Evolutionary conservation across 2,797 vertebrate genomes (phyloP).

Genomic region (Peromyscus nudipes): DNA sequence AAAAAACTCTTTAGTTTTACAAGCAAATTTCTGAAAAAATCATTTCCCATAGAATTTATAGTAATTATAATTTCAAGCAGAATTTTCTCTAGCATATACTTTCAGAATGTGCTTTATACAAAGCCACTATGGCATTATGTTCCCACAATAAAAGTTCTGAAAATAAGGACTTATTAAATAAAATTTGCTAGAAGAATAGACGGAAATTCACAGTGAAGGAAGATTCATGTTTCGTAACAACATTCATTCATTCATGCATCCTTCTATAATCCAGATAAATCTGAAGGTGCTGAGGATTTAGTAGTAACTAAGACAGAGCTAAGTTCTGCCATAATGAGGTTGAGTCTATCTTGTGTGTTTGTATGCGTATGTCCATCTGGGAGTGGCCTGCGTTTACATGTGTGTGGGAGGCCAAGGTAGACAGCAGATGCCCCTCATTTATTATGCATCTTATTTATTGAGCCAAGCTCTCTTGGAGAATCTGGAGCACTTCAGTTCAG

Average conservation of each 20-base stretch:
- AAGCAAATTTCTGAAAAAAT: slow-evolving; percentile 67
- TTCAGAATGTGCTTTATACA: slow-evolving; percentile 32
- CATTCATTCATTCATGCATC: not conserved
- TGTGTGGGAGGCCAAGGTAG: not conserved
- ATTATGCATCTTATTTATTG: no score
- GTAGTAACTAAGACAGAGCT: not conserved
- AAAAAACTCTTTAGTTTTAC: slow-evolving; percentile 43
- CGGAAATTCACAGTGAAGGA: slow-evolving; percentile 37
- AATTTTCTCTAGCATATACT: slow-evolving; percentile 62
- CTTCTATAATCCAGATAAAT: not conserved
- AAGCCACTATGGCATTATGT: slow-evolving; percentile 8
- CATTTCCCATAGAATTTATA: slow-evolving; percentile 27
- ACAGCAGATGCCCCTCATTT: not conserved
- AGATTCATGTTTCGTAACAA: slow-evolving; percentile 36
- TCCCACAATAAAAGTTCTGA: slow-evolving; percentile 56
- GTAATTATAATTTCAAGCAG: slow-evolving; percentile 30
- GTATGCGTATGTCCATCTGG: not conserved
- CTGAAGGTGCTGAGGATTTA: not conserved
- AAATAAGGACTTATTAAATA: slow-evolving; percentile 29
- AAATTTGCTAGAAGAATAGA: slow-evolving; percentile 30
- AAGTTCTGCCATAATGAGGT: not conserved
- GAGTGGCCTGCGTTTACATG: no score
- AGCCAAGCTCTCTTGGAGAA: not conserved
- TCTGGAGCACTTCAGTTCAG: not conserved
- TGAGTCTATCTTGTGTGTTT: not conserved